Evolutionary conservation across 1,140 invertebrate genomes (phyloP).

Genomic region (Cydia strobilella): DNA sequence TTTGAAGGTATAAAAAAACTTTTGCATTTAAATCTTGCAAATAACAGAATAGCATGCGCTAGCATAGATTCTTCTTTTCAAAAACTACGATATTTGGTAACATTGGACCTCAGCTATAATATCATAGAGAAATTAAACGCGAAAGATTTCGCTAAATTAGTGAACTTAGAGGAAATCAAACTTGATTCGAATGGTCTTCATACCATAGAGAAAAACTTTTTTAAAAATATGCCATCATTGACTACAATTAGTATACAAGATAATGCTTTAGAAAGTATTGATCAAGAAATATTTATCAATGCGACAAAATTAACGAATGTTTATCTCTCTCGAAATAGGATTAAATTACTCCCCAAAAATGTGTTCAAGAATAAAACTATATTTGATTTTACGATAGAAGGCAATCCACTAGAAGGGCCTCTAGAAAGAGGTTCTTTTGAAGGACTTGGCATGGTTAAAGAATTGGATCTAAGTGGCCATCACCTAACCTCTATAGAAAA

Average conservation of each 20-base stretch:
- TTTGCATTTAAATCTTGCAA: background rate
- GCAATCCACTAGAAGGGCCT: background rate
- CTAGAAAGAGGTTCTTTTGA: background rate
- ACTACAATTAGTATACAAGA: background rate
- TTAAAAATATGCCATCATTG: background rate
- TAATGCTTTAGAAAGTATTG: background rate
- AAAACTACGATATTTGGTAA: background rate
- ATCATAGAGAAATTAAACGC: background rate
- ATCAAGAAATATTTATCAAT: constrained; percentile 1
- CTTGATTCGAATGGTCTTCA: background rate
- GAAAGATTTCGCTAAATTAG: constrained; percentile 2
- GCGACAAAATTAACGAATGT: background rate
- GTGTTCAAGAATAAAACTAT: constrained; percentile 1
- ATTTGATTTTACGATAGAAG: background rate
- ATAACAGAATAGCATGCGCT: constrained; percentile 6
- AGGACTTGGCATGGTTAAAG: background rate
- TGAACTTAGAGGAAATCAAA: background rate
- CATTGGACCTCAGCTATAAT: constrained; percentile 9
- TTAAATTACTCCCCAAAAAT: background rate
- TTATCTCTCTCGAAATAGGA: background rate
- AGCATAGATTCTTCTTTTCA: background rate
- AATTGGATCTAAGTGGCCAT: constrained; percentile 13
- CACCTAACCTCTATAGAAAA: constrained; percentile 2
- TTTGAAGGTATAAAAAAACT: constrained; percentile 27
- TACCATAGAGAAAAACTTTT: background rate